phyloP scores from a whole-genome alignment of 2,888 invertebrate genomes.

The Silvanus unidentatus region DNA sequence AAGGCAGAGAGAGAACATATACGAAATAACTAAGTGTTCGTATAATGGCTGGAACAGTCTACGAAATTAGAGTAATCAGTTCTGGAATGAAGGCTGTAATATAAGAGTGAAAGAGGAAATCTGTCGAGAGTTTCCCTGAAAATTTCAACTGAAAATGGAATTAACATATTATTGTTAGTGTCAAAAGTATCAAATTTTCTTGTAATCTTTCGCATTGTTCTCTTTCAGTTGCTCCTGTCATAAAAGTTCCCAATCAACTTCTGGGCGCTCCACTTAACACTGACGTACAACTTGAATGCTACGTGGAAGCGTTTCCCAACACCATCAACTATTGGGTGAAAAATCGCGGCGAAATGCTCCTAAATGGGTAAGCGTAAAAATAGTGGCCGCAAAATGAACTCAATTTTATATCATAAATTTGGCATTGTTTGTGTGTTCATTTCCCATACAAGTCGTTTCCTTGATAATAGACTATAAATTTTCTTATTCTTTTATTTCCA shows the following conservation, averaged over 20 bases:
- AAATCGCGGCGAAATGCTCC: conserved; percentile 71
- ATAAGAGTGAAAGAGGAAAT: too few species aligned
- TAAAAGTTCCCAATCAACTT: conserved; percentile 84
- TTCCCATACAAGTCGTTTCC: too few species aligned
- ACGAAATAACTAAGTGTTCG: conserved; percentile 4
- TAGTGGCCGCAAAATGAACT: too few species aligned
- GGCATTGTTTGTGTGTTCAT: too few species aligned
- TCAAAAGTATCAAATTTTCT: too few species aligned
- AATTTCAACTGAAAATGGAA: too few species aligned
- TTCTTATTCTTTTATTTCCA: too few species aligned
- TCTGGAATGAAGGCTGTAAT: neutral
- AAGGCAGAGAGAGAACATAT: neutral
- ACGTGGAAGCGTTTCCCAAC: conserved; percentile 81
- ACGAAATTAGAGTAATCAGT: conserved; percentile 5
- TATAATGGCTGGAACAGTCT: neutral
- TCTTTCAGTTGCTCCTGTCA: conserved; percentile 75
- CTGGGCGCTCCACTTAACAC: conserved; percentile 81
- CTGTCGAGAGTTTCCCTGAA: too few species aligned
- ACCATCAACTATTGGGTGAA: conserved; percentile 77
- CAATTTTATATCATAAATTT: too few species aligned
- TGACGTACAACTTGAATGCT: conserved; percentile 79
- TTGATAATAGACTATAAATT: too few species aligned
- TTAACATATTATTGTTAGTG: too few species aligned
- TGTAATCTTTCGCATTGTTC: too few species aligned
- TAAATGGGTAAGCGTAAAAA: conserved; percentile 62